Evolutionary conservation across 2,113 vertebrate genomes (phyloP).

Genomic region (Arvicanthis niloticus): DNA sequence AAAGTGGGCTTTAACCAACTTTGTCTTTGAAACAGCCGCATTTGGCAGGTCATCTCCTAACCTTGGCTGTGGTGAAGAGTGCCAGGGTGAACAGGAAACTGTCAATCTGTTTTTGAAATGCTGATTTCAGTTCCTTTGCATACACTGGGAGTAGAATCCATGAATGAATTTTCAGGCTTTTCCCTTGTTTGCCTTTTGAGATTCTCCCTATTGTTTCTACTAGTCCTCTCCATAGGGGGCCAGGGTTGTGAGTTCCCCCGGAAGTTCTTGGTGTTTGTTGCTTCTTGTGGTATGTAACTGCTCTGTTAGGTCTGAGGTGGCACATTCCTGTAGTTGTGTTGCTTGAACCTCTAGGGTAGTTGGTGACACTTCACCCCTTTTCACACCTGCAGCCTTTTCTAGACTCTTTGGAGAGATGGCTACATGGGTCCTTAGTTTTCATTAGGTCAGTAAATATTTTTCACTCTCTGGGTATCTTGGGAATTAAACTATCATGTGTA

Average conservation of each 20-base stretch:
- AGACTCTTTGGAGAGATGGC: not conserved
- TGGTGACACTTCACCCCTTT: not conserved
- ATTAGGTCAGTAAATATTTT: not conserved
- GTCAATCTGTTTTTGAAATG: not conserved
- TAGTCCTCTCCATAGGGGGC: not conserved
- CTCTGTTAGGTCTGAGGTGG: not conserved
- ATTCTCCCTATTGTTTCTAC: not conserved
- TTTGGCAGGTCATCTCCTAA: too few species aligned
- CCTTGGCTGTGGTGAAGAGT: not conserved
- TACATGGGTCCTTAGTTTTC: not conserved
- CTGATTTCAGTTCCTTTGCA: not conserved
- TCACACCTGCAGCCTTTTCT: not conserved
- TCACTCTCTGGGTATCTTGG: not conserved
- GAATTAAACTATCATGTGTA: not conserved
- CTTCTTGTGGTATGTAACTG: too few species aligned
- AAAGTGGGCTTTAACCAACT: not conserved
- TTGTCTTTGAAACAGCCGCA: not conserved
- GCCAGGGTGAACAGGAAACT: too few species aligned
- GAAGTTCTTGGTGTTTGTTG: not conserved
- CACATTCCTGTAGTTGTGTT: not conserved
- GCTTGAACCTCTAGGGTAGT: not conserved
- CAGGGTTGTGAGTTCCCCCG: not conserved
- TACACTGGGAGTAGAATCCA: too few species aligned
- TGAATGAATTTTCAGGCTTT: not conserved
- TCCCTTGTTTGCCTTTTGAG: not conserved